Evolutionary conservation across 2,888 invertebrate species (phyloP).

Genomic region (Pinctada fucata): DNA sequence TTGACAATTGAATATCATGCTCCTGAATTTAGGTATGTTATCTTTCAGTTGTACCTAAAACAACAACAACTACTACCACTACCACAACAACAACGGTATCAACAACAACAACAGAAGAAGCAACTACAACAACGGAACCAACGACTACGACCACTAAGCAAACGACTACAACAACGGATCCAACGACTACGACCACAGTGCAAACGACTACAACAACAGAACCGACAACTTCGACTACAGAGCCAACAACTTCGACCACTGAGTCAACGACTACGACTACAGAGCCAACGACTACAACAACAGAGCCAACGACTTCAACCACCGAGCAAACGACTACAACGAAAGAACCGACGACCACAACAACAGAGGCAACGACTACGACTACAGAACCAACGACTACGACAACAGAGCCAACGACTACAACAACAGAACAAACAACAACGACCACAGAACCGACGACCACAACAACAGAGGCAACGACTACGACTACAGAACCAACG

Average conservation of each 20-base stretch:
- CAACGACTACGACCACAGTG: not conserved
- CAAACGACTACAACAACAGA: not conserved
- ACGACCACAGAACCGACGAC: slow-evolving; percentile 9
- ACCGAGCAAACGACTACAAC: not conserved
- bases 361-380: not conserved
- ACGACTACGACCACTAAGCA: not conserved
- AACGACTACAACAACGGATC: not conserved
- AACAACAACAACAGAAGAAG: not conserved
- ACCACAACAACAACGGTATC: not conserved
- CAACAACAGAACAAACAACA: slow-evolving; percentile 3
- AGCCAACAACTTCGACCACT: slow-evolving; percentile 41
- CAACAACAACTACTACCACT: slow-evolving; percentile 8
- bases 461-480: not conserved
- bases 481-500: not conserved
- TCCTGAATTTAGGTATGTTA: too few relatives aligned
- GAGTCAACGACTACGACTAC: slow-evolving; percentile 35
- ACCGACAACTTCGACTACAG: slow-evolving; percentile 36
- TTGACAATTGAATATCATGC: too few relatives aligned
- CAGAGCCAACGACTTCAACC: slow-evolving; percentile 16
- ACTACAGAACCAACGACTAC: slow-evolving; percentile 5
- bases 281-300: slow-evolving; percentile 23
- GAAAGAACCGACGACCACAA: not conserved
- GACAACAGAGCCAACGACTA: not conserved
- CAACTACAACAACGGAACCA: not conserved
- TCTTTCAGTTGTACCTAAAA: not conserved